Conservation (phyloP, 2,797 vertebrate species). For the Tauraco hartlaubi region DNA sequence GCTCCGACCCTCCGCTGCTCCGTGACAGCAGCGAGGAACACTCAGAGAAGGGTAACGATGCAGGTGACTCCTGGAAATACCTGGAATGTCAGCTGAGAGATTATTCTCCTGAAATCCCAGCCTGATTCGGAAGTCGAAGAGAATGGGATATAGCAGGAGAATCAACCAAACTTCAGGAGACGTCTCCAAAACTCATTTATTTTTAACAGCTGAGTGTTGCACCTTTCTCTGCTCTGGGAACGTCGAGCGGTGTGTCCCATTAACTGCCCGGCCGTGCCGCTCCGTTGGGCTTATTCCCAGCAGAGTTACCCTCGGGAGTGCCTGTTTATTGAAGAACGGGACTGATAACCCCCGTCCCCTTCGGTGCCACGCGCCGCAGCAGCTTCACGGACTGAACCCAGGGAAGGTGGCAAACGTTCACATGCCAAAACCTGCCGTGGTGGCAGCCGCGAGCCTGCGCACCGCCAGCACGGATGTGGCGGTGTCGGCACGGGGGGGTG, state of each 20-base stretch:
- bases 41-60: neutral
- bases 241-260: fast-evolving
- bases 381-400: fast-evolving
- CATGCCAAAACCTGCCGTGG: neutral
- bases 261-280: neutral
- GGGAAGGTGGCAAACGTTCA: neutral
- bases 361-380: fast-evolving
- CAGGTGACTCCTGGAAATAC: neutral
- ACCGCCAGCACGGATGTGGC: no score
- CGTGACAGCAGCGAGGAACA: neutral
- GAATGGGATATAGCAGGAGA: neutral
- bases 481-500: neutral
- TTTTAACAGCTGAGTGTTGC: neutral
- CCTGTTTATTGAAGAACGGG: neutral
- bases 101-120: neutral
- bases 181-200: neutral
- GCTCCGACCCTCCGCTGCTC: neutral
- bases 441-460: neutral
- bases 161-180: neutral
- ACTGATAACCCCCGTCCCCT: neutral
- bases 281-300: fast-evolving
- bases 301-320: fast-evolving
- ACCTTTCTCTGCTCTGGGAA: neutral
- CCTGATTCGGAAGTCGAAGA: neutral
- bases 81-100: neutral